These are phyloP conservation scores for Rhea americana DNA, from an alignment of 2,113 vertebrate genomes.

Conservation along the genomic window DNA sequence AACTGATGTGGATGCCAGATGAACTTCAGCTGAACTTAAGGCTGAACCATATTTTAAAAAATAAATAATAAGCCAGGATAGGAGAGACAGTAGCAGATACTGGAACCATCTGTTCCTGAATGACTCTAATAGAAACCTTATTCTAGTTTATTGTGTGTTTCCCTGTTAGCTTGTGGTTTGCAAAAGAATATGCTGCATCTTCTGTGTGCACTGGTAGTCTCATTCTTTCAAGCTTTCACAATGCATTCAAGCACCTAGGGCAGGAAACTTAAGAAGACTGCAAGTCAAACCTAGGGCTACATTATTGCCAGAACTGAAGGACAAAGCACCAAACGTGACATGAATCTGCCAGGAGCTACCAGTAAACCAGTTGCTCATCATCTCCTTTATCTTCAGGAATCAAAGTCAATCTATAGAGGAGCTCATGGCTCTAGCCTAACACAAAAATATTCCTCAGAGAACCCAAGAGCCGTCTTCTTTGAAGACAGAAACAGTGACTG, in stretches of 20 bases:
- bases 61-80: conserved; percentile 40
- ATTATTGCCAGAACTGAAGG: neutral
- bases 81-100: conserved; percentile 48
- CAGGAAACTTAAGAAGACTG: neutral
- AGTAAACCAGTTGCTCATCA: neutral
- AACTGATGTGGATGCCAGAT: conserved; percentile 42
- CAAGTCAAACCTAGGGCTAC: neutral
- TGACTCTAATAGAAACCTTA: conserved; percentile 39
- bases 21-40: conserved; percentile 70
- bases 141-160: conserved; percentile 12
- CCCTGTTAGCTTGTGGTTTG: neutral
- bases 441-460: neutral
- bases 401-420: neutral
- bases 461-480: neutral
- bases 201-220: neutral
- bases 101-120: conserved; percentile 62
- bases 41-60: conserved; percentile 17
- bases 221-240: neutral
- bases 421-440: neutral
- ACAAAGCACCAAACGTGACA: neutral
- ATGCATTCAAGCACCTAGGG: neutral
- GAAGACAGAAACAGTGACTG: neutral
- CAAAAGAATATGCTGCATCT: neutral
- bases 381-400: neutral
- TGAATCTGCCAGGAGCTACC: neutral